These are phyloP conservation scores for Euthynnus affinis DNA, from an alignment of 2,797 vertebrate genomes.

Conservation along the genomic window DNA sequence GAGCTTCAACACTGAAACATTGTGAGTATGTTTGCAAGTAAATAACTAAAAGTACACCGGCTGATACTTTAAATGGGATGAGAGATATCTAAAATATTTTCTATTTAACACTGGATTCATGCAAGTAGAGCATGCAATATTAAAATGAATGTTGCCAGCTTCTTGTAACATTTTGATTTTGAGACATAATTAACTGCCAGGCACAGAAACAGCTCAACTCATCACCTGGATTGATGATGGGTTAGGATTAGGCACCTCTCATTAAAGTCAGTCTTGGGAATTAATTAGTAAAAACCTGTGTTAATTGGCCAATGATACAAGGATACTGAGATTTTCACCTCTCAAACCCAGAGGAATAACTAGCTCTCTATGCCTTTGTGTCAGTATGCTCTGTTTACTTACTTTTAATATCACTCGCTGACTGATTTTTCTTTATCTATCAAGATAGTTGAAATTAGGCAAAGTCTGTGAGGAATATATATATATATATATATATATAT, in stretches of 20 bases:
- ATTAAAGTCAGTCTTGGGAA: conserved; percentile 43
- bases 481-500: too few relatives aligned
- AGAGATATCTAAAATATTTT: not conserved
- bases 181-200: too few relatives aligned
- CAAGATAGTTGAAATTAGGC: not conserved
- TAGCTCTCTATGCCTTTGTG: conserved; percentile 12
- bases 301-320: conserved; percentile 36
- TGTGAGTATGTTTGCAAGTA: not conserved
- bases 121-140: too few relatives aligned
- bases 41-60: not conserved
- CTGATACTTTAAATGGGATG: not conserved
- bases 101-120: not conserved
- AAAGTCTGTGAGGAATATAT: not conserved
- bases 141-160: too few relatives aligned
- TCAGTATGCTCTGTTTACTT: not conserved
- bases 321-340: conserved; percentile 19
- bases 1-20: not conserved
- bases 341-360: conserved; percentile 25
- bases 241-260: conserved; percentile 36
- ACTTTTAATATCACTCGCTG: not conserved
- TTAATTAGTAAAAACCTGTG: conserved; percentile 36
- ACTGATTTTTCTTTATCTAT: conserved; percentile 4
- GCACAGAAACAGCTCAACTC: too few relatives aligned
- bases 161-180: too few relatives aligned
- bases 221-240: conserved; percentile 7